Evolutionary conservation across 92 coral and sea anemone genomes (phyloP), one percentile per base, ranked within the genome.

Genomic region (Heteractis magnifica): DNA sequence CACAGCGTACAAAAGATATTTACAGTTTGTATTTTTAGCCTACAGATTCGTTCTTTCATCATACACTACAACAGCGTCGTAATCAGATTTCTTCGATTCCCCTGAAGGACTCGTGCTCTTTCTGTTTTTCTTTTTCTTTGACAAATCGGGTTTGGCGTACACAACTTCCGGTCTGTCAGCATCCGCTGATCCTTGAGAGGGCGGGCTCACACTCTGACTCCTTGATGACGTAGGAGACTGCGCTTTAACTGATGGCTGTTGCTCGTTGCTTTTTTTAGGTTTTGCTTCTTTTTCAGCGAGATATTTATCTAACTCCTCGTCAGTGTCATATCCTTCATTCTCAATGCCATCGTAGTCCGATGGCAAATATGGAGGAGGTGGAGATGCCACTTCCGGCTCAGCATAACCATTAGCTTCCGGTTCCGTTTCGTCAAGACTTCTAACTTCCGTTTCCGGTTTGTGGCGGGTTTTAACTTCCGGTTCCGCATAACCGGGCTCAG

Each of bases 31-130:
- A 18, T 44, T 44, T 8, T 49, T 20, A 10, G 71, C 41, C 85
- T 74, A 93, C 76, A 93, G 83, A 73, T 93, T 89, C 62, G 98
- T 93, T 65, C 93, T 87, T 89, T 93, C 98, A 80, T 93, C 98
- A 59, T 93, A 93, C 56, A 93, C 94, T 52, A 93, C 90, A 83
- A 90, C 87, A 71, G 97, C 89, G n/a, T 90, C 92, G 78, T 93
- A 91, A n/a, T 16, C 62, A 15, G 75, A 56, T 48, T 72, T 87
- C 53, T 18, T 58, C 5, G 83, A 49, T 49, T 20, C 79, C 23
- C 56, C 79, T 72, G 48, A 52, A 41, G 72, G 71, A 14, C 52
- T 55, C 44, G 44, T 34, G 44, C 44, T 1, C 11, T 73, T 72
- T n/a, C 51, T 56, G 20, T 72, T 81, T 23, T 90, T 82, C 77